Evolutionary conservation across 2,888 invertebrate species (phyloP).

Genomic region (Drosophila borborema): DNA sequence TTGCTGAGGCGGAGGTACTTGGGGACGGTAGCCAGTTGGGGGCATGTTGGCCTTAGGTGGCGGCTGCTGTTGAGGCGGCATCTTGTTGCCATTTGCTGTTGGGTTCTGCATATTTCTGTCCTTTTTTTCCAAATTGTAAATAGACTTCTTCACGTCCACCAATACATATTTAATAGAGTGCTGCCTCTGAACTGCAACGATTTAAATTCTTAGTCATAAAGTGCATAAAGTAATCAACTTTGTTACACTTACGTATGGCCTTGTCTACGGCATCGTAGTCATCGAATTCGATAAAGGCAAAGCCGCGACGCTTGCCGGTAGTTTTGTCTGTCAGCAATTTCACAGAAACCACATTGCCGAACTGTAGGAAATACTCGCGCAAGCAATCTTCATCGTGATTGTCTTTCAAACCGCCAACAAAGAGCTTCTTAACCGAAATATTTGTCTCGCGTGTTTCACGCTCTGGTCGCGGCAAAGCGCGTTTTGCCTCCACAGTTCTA

Average conservation of each 20-base stretch:
- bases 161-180: constrained; percentile 94
- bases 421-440: constrained; percentile 96
- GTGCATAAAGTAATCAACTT: background rate
- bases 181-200: constrained; percentile 88
- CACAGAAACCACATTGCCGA: constrained; percentile 92
- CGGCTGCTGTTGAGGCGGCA: constrained; percentile 50
- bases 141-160: constrained; percentile 96
- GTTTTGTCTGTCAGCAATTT: constrained; percentile 96
- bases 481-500: constrained; percentile 96
- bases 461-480: constrained; percentile 96
- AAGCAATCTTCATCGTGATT: constrained; percentile 96
- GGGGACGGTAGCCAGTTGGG: constrained; percentile 62
- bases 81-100: constrained; percentile 55
- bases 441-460: constrained; percentile 96
- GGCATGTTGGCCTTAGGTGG: constrained; percentile 72
- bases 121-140: constrained; percentile 92
- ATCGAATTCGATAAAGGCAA: constrained; percentile 98
- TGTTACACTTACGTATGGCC: constrained; percentile 92
- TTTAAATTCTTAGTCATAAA: constrained; percentile 35
- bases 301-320: constrained; percentile 96
- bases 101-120: constrained; percentile 55
- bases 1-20: constrained; percentile 65
- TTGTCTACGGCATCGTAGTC: constrained; percentile 99
- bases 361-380: constrained; percentile 91
- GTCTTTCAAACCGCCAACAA: constrained; percentile 97